Evolutionary conservation across 2,113 vertebrate genomes (phyloP).

Genomic region (Monopterus albus): DNA sequence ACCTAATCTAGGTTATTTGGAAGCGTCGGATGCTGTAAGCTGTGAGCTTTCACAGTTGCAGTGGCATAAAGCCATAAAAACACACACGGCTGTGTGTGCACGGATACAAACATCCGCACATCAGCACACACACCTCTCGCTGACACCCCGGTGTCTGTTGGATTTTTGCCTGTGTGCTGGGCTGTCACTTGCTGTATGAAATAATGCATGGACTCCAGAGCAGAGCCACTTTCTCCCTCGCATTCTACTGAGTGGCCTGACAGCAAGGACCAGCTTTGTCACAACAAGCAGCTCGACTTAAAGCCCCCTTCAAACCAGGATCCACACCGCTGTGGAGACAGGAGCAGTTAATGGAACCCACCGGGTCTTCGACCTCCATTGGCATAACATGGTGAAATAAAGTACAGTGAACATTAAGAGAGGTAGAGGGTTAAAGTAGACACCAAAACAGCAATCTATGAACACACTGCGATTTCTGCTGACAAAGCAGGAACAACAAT

Average conservation of each 20-base stretch:
- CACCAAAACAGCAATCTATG: conserved; percentile 60
- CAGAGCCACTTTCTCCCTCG: conserved; percentile 47
- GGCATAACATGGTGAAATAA: conserved; percentile 13
- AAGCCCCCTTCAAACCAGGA: conserved; percentile 16
- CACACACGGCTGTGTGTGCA: neutral
- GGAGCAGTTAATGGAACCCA: conserved; percentile 62
- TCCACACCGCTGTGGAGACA: conserved; percentile 39
- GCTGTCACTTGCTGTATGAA: conserved; percentile 76
- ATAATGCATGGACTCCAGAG: conserved; percentile 79
- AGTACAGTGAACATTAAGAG: neutral
- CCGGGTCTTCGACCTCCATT: conserved; percentile 24
- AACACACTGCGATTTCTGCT: conserved; percentile 65
- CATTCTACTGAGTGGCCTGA: conserved; percentile 58
- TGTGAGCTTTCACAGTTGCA: conserved; percentile 22
- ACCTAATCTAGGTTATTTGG: conserved; percentile 43
- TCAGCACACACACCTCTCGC: conserved; percentile 20
- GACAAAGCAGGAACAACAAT: conserved; percentile 68
- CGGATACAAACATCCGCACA: conserved; percentile 4
- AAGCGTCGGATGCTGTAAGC: conserved; percentile 11
- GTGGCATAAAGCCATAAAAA: neutral
- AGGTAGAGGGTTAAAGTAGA: conserved; percentile 34
- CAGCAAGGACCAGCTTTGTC: conserved; percentile 47
- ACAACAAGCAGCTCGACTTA: conserved; percentile 43
- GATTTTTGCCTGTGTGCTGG: conserved; percentile 62
- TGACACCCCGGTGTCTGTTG: conserved; percentile 63